These are phyloP conservation scores for Thereva unica DNA, from an alignment of 2,888 invertebrate species.

Conservation along the genomic window DNA sequence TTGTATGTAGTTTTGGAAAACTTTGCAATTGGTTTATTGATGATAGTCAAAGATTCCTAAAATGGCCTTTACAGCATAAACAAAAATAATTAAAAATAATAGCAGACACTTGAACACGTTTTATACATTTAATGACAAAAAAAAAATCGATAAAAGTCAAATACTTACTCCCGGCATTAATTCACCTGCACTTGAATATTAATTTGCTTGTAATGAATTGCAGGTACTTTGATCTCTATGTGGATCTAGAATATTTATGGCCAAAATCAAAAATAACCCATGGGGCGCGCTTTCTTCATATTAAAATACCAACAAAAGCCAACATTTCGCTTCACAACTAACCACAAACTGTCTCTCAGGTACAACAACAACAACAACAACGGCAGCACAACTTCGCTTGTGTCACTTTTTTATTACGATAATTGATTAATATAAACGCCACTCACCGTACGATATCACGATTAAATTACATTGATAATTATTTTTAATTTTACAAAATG, in stretches of 20 bases:
- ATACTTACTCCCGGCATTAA: too few species aligned
- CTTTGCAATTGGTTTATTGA: too few species aligned
- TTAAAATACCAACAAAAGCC: slow-evolving; percentile 21
- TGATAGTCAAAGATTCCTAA: too few species aligned
- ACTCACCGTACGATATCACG: slow-evolving; percentile 22
- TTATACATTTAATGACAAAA: too few species aligned
- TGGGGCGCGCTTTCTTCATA: slow-evolving; percentile 1
- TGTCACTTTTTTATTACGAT: slow-evolving; percentile 17
- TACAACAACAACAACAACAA: slow-evolving; percentile 27
- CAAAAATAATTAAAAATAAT: too few species aligned
- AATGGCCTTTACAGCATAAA: too few species aligned
- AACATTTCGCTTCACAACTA: slow-evolving; percentile 18
- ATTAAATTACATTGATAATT: slow-evolving; percentile 19
- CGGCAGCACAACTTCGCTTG: slow-evolving; percentile 17
- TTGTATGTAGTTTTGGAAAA: too few species aligned
- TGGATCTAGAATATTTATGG: not conserved
- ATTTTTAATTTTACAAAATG: slow-evolving; percentile 6
- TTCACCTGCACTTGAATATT: too few species aligned
- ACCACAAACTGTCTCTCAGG: slow-evolving; percentile 16
- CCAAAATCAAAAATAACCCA: slow-evolving; percentile 2
- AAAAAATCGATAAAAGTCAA: too few species aligned
- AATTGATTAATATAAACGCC: slow-evolving; percentile 3
- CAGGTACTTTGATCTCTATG: too few species aligned
- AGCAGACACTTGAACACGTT: too few species aligned
- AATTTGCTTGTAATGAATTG: too few species aligned